Percentiles rank a stretch among this genome's conserved stretches.
Evolutionary conservation across 2,888 invertebrate species (phyloP).

Genomic region (Luffia ferchaultella): DNA sequence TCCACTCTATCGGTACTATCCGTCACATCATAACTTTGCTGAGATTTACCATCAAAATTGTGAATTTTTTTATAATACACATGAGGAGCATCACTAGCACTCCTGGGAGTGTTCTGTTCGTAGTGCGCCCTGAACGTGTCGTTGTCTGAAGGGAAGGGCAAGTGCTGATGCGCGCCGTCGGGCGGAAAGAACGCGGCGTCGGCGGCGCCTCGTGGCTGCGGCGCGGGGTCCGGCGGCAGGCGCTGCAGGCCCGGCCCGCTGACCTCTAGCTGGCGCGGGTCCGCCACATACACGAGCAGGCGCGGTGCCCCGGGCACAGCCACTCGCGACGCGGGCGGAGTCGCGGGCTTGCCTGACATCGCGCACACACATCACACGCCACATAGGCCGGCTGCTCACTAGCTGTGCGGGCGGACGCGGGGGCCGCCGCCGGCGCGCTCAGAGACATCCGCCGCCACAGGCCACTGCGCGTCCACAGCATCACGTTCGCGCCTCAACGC

Average conservation of each 20-base stretch:
- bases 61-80: slow-evolving; percentile 39
- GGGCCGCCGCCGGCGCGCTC: slow-evolving; percentile 21
- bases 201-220: slow-evolving; percentile 15
- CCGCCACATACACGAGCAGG: slow-evolving; percentile 63
- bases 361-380: slow-evolving; percentile 77
- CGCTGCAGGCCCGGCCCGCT: slow-evolving; percentile 42
- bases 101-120: slow-evolving; percentile 29
- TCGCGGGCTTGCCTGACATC: slow-evolving; percentile 83
- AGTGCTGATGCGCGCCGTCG: slow-evolving; percentile 24
- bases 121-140: slow-evolving; percentile 3
- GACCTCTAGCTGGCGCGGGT: slow-evolving; percentile 60
- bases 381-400: slow-evolving; percentile 49
- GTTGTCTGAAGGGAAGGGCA: slow-evolving; percentile 2
- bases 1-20: slow-evolving; percentile 32
- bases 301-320: slow-evolving; percentile 57
- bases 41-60: slow-evolving; percentile 32
- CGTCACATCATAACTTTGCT: slow-evolving; percentile 28
- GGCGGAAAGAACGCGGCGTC: slow-evolving; percentile 9
- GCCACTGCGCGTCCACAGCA: slow-evolving; percentile 30
- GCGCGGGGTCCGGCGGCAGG: slow-evolving; percentile 23
- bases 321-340: slow-evolving; percentile 67
- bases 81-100: slow-evolving; percentile 18
- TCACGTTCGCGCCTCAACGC: slow-evolving; percentile 36
- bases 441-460: slow-evolving; percentile 3
- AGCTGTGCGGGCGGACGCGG: slow-evolving; percentile 43